Percentiles rank a stretch among this genome's conserved stretches.
These are phyloP conservation scores for Pionites leucogaster DNA, from an alignment of 2,113 vertebrate species.

Conservation along the genomic window DNA sequence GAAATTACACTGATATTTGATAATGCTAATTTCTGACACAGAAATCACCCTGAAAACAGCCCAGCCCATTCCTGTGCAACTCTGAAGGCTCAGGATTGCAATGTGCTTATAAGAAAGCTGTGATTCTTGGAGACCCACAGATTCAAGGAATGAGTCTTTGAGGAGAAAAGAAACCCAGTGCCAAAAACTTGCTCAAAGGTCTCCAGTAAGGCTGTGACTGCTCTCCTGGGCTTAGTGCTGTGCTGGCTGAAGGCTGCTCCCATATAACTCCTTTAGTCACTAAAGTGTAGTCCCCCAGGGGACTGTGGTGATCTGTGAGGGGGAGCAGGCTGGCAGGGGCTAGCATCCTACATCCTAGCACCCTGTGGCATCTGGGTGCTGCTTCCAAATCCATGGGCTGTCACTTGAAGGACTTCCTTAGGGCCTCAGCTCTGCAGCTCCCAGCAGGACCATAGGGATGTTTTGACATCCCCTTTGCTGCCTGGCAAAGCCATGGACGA, in stretches of 20 bases:
- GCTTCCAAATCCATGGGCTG: not conserved
- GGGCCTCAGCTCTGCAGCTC: not conserved
- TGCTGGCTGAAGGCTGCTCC: not conserved
- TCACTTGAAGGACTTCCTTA: not conserved
- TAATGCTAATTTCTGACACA: not conserved
- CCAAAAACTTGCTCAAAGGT: not conserved
- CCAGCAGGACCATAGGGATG: not conserved
- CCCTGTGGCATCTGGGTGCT: rapidly evolving
- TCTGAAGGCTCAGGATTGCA: not conserved
- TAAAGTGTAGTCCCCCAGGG: not conserved
- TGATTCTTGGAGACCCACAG: not conserved
- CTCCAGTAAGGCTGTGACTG: not conserved
- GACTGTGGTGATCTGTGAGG: not conserved
- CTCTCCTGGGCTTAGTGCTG: not conserved
- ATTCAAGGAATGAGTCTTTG: not conserved
- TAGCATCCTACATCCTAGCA: not conserved
- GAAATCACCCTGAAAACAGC: not conserved
- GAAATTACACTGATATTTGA: not conserved
- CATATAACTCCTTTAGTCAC: not conserved
- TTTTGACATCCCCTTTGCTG: not conserved
- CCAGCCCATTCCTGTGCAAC: not conserved
- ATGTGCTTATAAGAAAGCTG: not conserved
- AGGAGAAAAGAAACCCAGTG: not conserved
- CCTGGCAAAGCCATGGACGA: not conserved
- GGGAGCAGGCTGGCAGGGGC: not conserved